Evolutionary conservation across 2,888 invertebrate genomes (phyloP), one percentile per base, ranked within the genome.

Genomic region (Philhelius pedissequus): DNA sequence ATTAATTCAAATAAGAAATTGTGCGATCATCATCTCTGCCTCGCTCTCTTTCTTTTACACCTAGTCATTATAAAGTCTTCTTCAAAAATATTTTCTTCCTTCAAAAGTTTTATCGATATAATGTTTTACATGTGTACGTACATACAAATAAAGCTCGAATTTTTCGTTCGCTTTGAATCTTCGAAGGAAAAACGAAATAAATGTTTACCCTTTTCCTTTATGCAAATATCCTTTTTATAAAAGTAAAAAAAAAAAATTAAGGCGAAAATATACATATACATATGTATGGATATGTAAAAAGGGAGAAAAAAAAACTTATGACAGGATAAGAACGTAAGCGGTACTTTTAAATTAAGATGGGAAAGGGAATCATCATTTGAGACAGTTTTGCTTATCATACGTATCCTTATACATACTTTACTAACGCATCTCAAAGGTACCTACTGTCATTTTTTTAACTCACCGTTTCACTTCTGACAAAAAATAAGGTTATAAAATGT

Each of bases 1-100:
- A 84, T 84, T 84, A 84, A 84, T 84, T 84, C 75, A 80, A 80
- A 84, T 80, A 80, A 76, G 84, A 69, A 75, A 84, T 76, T 84
- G 79, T 84, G 66, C 75, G 79, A 79, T 79, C 74, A 73, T 66
- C 58, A 52, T 66, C 38, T 48, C 30, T 69, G 20, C 18, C 32
- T 35, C 9, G 9, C 18, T 15, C n/a, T 60, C 25, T 32, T 25
- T 40, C 20, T 27, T 32, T 6, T 43, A 48, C n/a, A 1, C 5
- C 4, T n/a, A 30, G 48, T 50, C 30, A 4, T 50, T 40, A 35
- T 27, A 30, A 40, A 62, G 52, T 74, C 43, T 32, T 66, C 62
- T 20, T 54, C 40, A 43, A 50, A 58, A 40, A 27, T 27, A 52
- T 69, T 43, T 69, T 69, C 56, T 18, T 52, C 38, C 38, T 50